phyloP scores from a whole-genome alignment of 2,888 invertebrate species.

The Lithophane semibrunnea region DNA sequence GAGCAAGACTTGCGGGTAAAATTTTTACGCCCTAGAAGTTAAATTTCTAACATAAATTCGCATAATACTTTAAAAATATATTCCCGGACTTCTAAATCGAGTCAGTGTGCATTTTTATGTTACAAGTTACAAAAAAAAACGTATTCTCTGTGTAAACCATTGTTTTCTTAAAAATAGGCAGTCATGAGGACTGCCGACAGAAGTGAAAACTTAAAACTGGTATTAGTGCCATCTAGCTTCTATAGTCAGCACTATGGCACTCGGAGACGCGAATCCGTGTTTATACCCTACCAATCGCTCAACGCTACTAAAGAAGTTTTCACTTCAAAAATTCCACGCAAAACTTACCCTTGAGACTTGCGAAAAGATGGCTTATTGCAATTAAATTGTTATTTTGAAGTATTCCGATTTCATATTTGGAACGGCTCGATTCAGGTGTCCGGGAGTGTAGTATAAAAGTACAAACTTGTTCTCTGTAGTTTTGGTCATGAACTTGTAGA shows the following conservation, averaged over 20 bases:
- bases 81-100: background rate
- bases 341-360: background rate
- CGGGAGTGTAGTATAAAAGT: background rate
- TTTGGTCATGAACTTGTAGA: background rate
- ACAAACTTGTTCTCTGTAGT: background rate
- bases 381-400: background rate
- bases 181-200: too few relatives aligned
- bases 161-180: too few relatives aligned
- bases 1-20: background rate
- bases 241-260: too few relatives aligned
- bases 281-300: too few relatives aligned
- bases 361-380: background rate
- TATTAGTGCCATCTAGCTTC: too few relatives aligned
- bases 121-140: too few relatives aligned
- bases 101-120: background rate
- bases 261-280: too few relatives aligned
- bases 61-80: background rate
- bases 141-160: too few relatives aligned
- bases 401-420: background rate
- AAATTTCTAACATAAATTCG: background rate
- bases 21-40: background rate
- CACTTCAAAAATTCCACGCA: too few relatives aligned
- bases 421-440: background rate
- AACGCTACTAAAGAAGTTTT: too few relatives aligned
- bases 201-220: too few relatives aligned